Percentiles rank a stretch among this genome's conserved stretches.
Conservation (phyloP, 1,140 invertebrate species). For the Spodoptera frugiperda region DNA sequence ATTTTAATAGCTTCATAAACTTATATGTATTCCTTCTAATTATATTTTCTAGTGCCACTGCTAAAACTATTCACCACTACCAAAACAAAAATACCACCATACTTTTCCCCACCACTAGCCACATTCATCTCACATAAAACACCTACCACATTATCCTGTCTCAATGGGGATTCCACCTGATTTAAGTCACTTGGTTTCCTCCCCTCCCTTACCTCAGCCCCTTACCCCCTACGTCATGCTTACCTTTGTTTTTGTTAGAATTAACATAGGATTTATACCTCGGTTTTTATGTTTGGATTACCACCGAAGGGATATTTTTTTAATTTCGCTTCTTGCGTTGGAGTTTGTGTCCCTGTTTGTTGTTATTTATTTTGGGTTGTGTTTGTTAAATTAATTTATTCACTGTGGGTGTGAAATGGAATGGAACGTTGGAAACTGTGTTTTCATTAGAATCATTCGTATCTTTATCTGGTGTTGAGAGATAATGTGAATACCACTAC, state of each 20-base stretch:
- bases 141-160: slow-evolving; percentile 13
- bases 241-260: not conserved
- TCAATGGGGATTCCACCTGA: slow-evolving; percentile 11
- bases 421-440: too few species aligned
- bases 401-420: too few species aligned
- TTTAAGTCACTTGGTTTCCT: slow-evolving; percentile 15
- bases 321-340: not conserved
- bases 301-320: not conserved
- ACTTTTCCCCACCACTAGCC: not conserved
- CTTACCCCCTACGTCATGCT: not conserved
- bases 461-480: too few species aligned
- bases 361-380: not conserved
- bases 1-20: too few species aligned
- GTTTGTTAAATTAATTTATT: not conserved
- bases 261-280: slow-evolving; percentile 10
- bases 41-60: too few species aligned
- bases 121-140: not conserved
- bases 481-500: too few species aligned
- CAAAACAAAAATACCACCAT: not conserved
- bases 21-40: too few species aligned
- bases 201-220: not conserved
- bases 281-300: not conserved
- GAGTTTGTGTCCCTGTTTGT: not conserved
- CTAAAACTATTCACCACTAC: too few species aligned
- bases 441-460: too few species aligned